Evolutionary conservation across 92 coral and sea anemone species (phyloP).

Genomic region (Porites divaricata): DNA sequence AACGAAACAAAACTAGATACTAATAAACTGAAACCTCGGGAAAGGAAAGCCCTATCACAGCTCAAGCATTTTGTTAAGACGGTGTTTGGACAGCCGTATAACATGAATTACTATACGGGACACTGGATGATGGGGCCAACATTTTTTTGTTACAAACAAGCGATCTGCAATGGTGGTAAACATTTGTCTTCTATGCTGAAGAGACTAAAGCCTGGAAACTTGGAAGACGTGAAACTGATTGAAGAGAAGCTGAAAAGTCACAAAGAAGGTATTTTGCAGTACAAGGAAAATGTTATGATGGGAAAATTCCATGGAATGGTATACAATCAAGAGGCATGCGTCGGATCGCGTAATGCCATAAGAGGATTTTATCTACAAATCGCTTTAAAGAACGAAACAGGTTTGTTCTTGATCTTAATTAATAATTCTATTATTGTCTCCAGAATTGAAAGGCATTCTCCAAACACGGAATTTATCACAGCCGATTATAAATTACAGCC

Average conservation of each 20-base stretch:
- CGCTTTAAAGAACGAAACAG: slow-evolving; percentile 73
- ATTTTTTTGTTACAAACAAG: neutral
- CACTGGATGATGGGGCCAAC: neutral
- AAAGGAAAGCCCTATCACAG: slow-evolving; percentile 61
- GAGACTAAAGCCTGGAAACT: slow-evolving; percentile 53
- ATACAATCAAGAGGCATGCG: slow-evolving; percentile 80
- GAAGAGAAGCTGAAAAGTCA: slow-evolving; percentile 58
- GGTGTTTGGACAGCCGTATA: neutral
- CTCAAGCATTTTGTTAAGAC: slow-evolving; percentile 31
- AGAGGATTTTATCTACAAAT: slow-evolving; percentile 70
- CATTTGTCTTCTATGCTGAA: slow-evolving; percentile 50
- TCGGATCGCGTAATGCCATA: slow-evolving; percentile 76
- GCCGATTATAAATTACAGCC: no score
- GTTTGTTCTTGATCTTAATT: slow-evolving; percentile 39
- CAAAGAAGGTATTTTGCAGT: slow-evolving; percentile 61
- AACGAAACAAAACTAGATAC: slow-evolving; percentile 26
- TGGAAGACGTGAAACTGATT: slow-evolving; percentile 56
- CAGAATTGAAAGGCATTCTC: no score
- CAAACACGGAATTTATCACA: no score
- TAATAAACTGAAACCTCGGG: slow-evolving; percentile 22
- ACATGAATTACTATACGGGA: neutral
- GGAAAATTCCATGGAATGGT: slow-evolving; percentile 87
- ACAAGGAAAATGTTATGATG: slow-evolving; percentile 80
- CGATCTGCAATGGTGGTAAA: slow-evolving; percentile 10
- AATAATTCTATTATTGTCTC: neutral